These are phyloP conservation scores for Echiichthys vipera DNA, from an alignment of 2,797 vertebrate species.

Conservation along the genomic window DNA sequence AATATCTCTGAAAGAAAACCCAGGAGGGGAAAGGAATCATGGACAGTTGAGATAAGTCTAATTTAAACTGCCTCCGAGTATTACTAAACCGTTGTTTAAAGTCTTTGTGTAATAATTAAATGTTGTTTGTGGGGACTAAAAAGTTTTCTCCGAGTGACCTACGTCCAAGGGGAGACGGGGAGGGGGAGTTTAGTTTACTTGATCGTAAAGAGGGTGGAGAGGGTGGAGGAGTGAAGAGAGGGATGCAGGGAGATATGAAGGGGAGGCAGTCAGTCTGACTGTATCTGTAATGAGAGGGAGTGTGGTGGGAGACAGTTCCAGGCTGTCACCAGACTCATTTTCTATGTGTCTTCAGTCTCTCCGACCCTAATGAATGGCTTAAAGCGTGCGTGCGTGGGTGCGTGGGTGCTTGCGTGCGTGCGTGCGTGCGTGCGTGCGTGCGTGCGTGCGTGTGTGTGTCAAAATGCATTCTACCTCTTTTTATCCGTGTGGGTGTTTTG, in stretches of 20 bases:
- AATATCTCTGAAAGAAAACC: constrained; percentile 51
- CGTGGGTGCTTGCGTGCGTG: constrained; percentile 30
- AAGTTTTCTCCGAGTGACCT: constrained; percentile 23
- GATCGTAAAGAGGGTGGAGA: constrained; percentile 66
- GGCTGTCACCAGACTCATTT: constrained; percentile 59
- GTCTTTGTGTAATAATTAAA: constrained; percentile 1
- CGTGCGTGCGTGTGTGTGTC: constrained; percentile 28
- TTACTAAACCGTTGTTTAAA: constrained; percentile 13
- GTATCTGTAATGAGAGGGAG: constrained; percentile 83
- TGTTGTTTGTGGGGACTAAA: constrained; percentile 16
- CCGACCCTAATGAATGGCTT: constrained; percentile 58
- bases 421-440: constrained; percentile 43
- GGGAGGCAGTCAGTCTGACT: constrained; percentile 77
- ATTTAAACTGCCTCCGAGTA: constrained; percentile 17
- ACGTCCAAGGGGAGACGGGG: constrained; percentile 21
- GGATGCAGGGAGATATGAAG: constrained; percentile 49
- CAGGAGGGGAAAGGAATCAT: constrained; percentile 1
- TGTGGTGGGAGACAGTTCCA: constrained; percentile 62
- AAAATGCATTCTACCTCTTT: constrained; percentile 24
- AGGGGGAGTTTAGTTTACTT: constrained; percentile 52
- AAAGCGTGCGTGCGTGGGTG: constrained; percentile 47
- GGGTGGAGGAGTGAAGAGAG: constrained; percentile 61
- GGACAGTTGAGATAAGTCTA: constrained; percentile 25
- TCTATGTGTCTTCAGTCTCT: constrained; percentile 34
- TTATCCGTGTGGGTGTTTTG: constrained; percentile 2